Conservation (phyloP, 37 sponge, comb jelly and placozoan species). For the Axinella damicornis region DNA sequence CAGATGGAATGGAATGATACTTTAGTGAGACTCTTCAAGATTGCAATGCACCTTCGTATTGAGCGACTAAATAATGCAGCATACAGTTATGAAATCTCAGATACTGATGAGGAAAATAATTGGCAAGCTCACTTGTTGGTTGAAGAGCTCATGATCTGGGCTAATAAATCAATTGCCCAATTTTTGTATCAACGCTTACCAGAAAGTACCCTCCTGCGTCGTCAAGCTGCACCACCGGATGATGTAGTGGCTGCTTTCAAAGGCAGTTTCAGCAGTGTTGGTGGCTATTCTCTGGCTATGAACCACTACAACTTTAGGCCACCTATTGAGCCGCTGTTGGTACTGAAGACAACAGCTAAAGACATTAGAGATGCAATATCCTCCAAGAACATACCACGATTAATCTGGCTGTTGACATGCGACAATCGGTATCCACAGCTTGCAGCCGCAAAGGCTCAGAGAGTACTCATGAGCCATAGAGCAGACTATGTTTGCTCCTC, state of each 20-base stretch:
- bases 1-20: neutral
- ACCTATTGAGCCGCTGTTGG: neutral
- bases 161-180: slow-evolving; percentile 20
- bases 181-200: neutral
- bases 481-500: slow-evolving; percentile 5
- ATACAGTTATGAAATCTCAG: slow-evolving; percentile 17
- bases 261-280: neutral
- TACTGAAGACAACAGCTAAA: neutral
- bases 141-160: slow-evolving; percentile 64
- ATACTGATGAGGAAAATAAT: neutral
- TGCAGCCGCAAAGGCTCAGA: neutral
- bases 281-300: neutral
- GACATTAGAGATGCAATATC: neutral
- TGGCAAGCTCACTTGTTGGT: slow-evolving; percentile 35
- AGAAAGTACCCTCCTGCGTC: slow-evolving; percentile 12
- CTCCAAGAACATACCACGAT: too few species aligned
- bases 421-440: slow-evolving; percentile 48
- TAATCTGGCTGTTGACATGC: slow-evolving; percentile 7
- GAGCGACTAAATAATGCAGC: slow-evolving; percentile 1
- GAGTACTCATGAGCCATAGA: neutral
- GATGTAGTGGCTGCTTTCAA: neutral
- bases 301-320: neutral
- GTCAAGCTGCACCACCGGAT: slow-evolving; percentile 14
- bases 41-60: neutral
- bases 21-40: neutral